Conservation (phyloP, 2,888 invertebrate genomes). For the Phragmatobia fuliginosa region DNA sequence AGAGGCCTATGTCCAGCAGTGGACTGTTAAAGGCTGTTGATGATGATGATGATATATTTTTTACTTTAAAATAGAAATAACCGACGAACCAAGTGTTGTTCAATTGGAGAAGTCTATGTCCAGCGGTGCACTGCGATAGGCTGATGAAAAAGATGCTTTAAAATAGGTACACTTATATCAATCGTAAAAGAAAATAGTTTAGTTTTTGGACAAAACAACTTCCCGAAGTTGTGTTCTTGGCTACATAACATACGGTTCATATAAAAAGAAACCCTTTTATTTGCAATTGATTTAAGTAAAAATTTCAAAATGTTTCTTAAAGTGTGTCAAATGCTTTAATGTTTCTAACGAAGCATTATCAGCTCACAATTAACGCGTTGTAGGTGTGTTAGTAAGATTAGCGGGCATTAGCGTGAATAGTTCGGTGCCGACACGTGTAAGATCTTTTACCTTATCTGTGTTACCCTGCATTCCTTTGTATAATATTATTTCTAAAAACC, state of each 20-base stretch:
- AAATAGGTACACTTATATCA: no score
- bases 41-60: no score
- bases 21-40: no score
- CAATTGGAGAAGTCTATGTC: no score
- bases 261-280: background rate
- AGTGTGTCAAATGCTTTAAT: conserved; percentile 46
- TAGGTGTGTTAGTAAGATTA: conserved; percentile 43
- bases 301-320: conserved; percentile 14
- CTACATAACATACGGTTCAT: background rate
- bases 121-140: no score
- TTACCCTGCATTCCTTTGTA: background rate
- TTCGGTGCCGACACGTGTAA: conserved; percentile 11
- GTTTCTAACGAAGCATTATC: conserved; percentile 49
- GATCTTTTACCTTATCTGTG: background rate
- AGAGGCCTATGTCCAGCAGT: no score
- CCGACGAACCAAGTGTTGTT: no score
- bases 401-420: conserved; percentile 30
- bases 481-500: background rate
- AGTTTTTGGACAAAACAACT: background rate
- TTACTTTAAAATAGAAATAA: no score
- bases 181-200: background rate
- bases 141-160: no score
- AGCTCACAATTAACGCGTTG: conserved; percentile 41
- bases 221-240: background rate
- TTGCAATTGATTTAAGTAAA: background rate